Evolutionary conservation across 2,888 invertebrate genomes (phyloP), one percentile per base, ranked within the genome.

Genomic region (Elmis aenea): DNA sequence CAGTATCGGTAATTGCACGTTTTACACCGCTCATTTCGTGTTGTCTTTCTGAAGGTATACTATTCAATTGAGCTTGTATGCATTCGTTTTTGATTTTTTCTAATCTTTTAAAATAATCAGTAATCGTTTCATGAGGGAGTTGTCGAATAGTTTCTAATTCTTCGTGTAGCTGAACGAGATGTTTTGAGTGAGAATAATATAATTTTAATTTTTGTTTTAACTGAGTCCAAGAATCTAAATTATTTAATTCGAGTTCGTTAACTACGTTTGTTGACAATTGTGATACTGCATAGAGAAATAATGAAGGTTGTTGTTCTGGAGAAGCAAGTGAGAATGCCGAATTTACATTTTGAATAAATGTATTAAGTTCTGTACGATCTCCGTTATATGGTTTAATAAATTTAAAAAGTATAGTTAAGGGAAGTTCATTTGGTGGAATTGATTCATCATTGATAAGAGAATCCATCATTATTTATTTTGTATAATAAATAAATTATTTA

Each of bases 11-110:
- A 8, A 42, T 42, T 14, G 26, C n/a, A 11, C 13, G 26, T n/a
- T 25, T 23, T n/a, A 33, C 9, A 23, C 37, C 29, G 5, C 20
- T 10, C 3, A 27, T 9, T 18, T 38, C 21, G 18, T 23, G 6
- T 13, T 10, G 2, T n/a, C n/a, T n/a, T n/a, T n/a, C n/a, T n/a
- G n/a, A n/a, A n/a, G n/a, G n/a, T n/a, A n/a, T n/a, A n/a, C n/a
- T n/a, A 9, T 14, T 22, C 2, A 5, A 10, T 29, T 38, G 23
- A 9, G 37, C 33, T 8, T 13, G n/a, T 2, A 39, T 43, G n/a
- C 42, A 39, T 20, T 45, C 45, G 21, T 41, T 36, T 40, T 45
- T 39, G 9, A 26, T 3, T 15, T 31, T 43, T 36, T 43, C 42
- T 13, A 43, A n/a, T n/a, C 45, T 2, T 40, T 45, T 45, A 12